Evolutionary conservation across 1,140 invertebrate species (phyloP), one percentile per base, ranked within the genome.

Genomic region (Rhyacophila brunnea): DNA sequence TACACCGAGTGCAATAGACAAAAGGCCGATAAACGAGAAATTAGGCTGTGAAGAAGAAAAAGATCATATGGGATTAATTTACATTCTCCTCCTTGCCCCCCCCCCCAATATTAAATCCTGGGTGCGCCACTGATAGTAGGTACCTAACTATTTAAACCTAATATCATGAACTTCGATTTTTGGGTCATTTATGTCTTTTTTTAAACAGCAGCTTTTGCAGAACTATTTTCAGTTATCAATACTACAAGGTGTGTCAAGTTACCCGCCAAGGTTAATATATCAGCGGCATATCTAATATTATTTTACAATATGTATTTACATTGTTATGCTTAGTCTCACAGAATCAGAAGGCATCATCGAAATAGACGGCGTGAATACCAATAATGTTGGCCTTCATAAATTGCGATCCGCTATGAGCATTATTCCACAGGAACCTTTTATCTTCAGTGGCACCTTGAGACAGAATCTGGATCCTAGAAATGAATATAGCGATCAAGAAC

Each of bases 371-470:
- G 64, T 80, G 1, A 72, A 82, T 50, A 82, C 75, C 38, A 71
- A 70, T 6, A 68, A 74, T 55, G 67, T 81, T 60, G 74, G 81
- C 87, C 88, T 68, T 78, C 80, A 60, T 84, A 82, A 18, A 79
- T 78, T 17, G 58, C 87, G 36, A 67, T 87, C 36, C 79, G 80
- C 64, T 88, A 89, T 71, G 70, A 90, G 38, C 86, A 88, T 90
- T n/a, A 89, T 90, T 61, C 88, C 88, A 10, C 89, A 90, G 71
- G 86, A 80, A 6, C 86, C 88, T 11, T 81, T 89, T 18, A 68
- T 90, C n/a, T 90, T 89, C 71, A 83, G 81, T n/a, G 86, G 83
- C 9, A 76, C 77, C 7, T 66, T 88, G n/a, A 68, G 88, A 9
- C 81, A 84, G 64, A 90, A 90, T 71, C 71, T 91, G 11, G 88